Percentiles rank a stretch among this genome's conserved stretches.
These are phyloP conservation scores for Takifugu flavidus DNA, from an alignment of 2,113 vertebrate genomes.

Conservation along the genomic window DNA sequence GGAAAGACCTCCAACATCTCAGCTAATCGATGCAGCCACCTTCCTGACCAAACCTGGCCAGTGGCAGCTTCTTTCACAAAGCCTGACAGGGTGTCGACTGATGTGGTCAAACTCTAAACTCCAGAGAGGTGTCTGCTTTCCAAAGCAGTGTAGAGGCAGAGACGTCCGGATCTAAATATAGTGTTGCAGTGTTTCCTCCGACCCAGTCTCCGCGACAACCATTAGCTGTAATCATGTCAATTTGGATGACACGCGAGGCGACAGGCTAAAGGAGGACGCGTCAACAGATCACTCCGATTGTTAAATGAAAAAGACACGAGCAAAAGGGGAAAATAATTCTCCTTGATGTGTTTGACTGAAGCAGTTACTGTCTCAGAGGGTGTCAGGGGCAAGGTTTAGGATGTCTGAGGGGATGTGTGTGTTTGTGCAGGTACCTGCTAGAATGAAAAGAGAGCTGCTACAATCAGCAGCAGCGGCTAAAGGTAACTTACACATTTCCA, in stretches of 20 bases:
- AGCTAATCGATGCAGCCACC: too few species aligned
- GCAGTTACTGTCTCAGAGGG: conserved; percentile 42
- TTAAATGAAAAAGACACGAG: conserved; percentile 44
- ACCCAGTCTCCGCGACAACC: conserved; percentile 50
- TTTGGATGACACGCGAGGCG: conserved; percentile 52
- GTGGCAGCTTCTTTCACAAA: neutral
- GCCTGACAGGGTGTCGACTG: conserved; percentile 13
- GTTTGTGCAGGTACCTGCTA: conserved; percentile 58
- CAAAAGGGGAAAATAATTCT: conserved; percentile 4
- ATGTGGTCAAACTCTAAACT: conserved; percentile 42
- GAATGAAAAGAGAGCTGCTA: conserved; percentile 36
- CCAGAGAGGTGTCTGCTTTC: conserved; percentile 16
- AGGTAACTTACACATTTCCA: neutral
- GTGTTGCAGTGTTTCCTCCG: conserved; percentile 25
- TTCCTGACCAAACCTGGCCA: too few species aligned
- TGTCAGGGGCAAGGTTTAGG: conserved; percentile 40
- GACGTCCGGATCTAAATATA: conserved; percentile 52
- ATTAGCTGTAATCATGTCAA: conserved; percentile 72
- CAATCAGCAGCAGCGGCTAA: conserved; percentile 7
- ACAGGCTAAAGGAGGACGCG: conserved; percentile 63
- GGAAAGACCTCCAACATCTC: too few species aligned
- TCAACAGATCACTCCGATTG: conserved; percentile 58
- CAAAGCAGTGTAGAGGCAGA: conserved; percentile 23
- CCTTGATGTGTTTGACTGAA: conserved; percentile 47
- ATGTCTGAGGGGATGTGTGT: conserved; percentile 52